Conservation (phyloP, 2,797 vertebrate species). For the Antrozous pallidus region DNA sequence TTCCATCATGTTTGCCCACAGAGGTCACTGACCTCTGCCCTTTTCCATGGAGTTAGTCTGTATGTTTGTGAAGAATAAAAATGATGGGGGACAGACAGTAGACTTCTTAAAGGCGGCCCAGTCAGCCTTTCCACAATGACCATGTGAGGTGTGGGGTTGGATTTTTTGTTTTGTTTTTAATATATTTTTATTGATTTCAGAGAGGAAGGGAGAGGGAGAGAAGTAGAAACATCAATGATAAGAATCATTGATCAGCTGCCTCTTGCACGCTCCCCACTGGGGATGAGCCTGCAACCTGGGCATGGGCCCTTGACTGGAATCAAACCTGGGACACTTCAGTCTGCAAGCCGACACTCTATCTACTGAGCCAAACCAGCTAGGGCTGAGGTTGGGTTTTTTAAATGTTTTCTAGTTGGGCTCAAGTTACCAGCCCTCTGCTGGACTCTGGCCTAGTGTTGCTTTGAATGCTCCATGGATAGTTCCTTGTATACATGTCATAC, state of each 20-base stretch:
- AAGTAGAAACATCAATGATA: no score
- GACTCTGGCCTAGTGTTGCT: not conserved
- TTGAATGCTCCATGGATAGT: not conserved
- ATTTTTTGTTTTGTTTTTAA: not conserved
- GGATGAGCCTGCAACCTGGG: no score
- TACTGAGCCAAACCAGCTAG: no score
- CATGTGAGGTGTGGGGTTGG: not conserved
- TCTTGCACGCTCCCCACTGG: no score
- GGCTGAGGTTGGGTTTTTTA: no score
- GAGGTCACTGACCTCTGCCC: not conserved
- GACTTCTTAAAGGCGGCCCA: not conserved
- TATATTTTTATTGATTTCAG: no score
- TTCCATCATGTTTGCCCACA: not conserved
- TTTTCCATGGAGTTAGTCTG: not conserved
- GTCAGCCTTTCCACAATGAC: not conserved
- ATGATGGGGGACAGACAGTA: rapidly evolving
- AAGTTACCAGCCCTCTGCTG: not conserved
- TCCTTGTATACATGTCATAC: not conserved
- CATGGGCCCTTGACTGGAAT: no score
- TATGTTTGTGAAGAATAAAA: not conserved
- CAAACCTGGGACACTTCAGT: no score
- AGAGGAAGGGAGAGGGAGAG: no score
- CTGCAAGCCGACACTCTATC: no score
- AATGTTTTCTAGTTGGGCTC: not conserved
- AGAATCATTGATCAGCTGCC: no score